Evolutionary conservation across 2,797 vertebrate species (phyloP), one percentile per base, ranked within the genome.

Genomic region (Malurus leucopterus): DNA sequence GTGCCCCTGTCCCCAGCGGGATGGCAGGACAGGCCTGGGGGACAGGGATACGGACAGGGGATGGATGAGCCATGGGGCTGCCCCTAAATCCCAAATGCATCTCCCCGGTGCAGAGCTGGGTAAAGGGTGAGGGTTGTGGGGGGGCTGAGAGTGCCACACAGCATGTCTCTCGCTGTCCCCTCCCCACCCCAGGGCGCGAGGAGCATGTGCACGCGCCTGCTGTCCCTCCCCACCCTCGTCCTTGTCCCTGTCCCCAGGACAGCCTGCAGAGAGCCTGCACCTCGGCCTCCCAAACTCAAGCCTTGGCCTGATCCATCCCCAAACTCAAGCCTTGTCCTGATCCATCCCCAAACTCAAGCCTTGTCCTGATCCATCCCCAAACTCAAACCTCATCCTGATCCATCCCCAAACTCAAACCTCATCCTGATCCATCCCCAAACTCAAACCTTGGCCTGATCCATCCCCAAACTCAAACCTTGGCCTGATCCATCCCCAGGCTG

Each of bases 1-100:
- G 43, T 55, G 30, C 17, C 53, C 0, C 0, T 1, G 1, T 61
- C 8, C 64, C 46, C 75, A 64, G 3, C 1, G 3, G 1, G 6
- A 12, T 4, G 15, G 40, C 36, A 69, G 51, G 19, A 11, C 49
- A 67, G 68, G 51, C 19, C 51, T 46, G 24, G 44, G 22, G 54
- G 18, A 15, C 13, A 86, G 21, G 12, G 26, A 26, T 4, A 63
- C n/a, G 50, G 53, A 41, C 20, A 46, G 24, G 34, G 61, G 9
- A 3, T 38, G 50, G 73, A 17, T 9, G 3, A 4, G 2, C 10
- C 12, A 1, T 9, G 22, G 38, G 44, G 47, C 40, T 76, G 30
- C 49, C 65, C 30, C 69, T 24, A 17, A 70, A 90, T 51, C 53
- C 3, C 50, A 34, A 30, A 1, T 12, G 8, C 17, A 8, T 12